Evolutionary conservation across 2,888 invertebrate genomes (phyloP).

Genomic region (Heliconius ismenius): DNA sequence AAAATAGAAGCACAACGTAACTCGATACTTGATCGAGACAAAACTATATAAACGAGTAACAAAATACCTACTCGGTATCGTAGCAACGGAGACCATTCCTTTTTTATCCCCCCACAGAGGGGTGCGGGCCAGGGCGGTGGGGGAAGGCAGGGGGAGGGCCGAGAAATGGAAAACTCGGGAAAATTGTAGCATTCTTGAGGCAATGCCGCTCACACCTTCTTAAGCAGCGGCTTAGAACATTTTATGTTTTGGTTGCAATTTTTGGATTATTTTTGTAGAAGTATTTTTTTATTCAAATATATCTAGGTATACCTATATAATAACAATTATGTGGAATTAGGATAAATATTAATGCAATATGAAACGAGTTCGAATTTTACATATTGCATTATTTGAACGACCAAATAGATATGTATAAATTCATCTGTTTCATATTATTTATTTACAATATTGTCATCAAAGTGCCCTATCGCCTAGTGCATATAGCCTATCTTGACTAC

Average conservation of each 20-base stretch:
- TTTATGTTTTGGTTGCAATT: slow-evolving; percentile 45
- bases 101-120: slow-evolving; percentile 61
- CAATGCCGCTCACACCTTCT: slow-evolving; percentile 81
- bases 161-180: slow-evolving; percentile 82
- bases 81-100: slow-evolving; percentile 70
- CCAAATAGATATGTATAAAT: no score
- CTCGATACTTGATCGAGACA: slow-evolving; percentile 39
- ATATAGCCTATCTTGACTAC: no score
- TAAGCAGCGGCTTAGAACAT: slow-evolving; percentile 59
- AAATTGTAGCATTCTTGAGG: slow-evolving; percentile 83
- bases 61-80: slow-evolving; percentile 58
- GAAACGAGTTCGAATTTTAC: no score
- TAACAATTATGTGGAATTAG: no score
- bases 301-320: no score
- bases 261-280: background rate
- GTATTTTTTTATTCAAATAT: background rate
- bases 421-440: no score
- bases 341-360: no score
- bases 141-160: slow-evolving; percentile 58
- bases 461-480: no score
- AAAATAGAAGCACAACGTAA: slow-evolving; percentile 25
- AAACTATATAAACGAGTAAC: slow-evolving; percentile 43
- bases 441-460: no score
- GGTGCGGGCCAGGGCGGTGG: slow-evolving; percentile 52
- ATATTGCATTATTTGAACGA: no score